Percentiles rank a stretch among this genome's conserved stretches.
Evolutionary conservation across 2,113 vertebrate genomes (phyloP).

Genomic region (Cercopithecus mona): DNA sequence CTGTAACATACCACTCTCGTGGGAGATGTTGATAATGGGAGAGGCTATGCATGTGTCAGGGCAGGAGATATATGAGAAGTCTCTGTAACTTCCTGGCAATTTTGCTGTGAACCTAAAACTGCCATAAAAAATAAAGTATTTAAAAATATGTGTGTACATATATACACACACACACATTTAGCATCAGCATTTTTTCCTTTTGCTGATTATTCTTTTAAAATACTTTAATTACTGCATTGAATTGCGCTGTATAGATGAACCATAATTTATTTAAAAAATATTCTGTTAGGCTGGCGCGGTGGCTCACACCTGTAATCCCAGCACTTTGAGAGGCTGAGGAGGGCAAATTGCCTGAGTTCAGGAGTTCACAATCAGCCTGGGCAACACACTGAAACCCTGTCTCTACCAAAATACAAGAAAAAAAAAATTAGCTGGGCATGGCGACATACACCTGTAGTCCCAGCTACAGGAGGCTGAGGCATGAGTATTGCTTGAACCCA

Average conservation of each 20-base stretch:
- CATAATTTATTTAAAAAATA: conserved; percentile 9
- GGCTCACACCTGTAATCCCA: too few relatives aligned
- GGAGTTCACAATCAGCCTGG: too few relatives aligned
- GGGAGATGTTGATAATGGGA: too few relatives aligned
- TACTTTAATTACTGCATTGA: conserved; percentile 22
- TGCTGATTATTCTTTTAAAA: neutral
- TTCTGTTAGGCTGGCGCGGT: neutral
- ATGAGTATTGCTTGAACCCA: too few relatives aligned
- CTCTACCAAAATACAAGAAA: too few relatives aligned
- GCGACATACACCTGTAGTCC: too few relatives aligned
- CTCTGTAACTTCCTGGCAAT: neutral
- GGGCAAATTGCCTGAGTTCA: too few relatives aligned
- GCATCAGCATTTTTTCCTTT: neutral
- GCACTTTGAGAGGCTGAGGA: too few relatives aligned
- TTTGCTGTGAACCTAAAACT: neutral
- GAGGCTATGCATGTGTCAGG: neutral
- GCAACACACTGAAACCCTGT: too few relatives aligned
- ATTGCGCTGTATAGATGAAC: neutral
- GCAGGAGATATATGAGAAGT: neutral
- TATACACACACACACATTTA: neutral
- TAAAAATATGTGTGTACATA: neutral
- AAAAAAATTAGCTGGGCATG: too few relatives aligned
- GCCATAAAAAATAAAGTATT: neutral
- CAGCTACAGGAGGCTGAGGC: too few relatives aligned
- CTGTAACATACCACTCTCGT: neutral